These are phyloP conservation scores for Kuschelorhynchus macadamiae DNA, from an alignment of 2,888 invertebrate genomes.

Conservation along the genomic window DNA sequence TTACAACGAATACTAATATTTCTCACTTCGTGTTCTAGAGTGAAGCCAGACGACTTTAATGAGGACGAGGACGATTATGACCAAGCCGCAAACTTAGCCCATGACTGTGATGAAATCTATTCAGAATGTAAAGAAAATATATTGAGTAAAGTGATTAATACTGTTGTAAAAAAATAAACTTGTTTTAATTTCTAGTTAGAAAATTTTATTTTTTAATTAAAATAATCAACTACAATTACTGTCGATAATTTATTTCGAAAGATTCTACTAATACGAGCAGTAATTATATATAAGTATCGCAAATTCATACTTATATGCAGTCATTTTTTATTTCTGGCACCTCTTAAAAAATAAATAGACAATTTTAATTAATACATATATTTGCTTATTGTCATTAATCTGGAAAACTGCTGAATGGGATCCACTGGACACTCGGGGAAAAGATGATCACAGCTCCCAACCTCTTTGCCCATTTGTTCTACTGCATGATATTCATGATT, in stretches of 20 bases:
- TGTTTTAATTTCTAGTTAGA: slow-evolving; percentile 7
- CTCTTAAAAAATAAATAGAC: no score
- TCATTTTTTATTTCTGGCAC: no score
- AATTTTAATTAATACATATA: slow-evolving; percentile 28
- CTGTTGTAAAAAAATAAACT: slow-evolving; percentile 1
- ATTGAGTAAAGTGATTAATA: slow-evolving; percentile 54
- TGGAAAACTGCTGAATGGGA: slow-evolving; percentile 44
- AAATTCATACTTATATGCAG: no score
- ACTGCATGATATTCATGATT: slow-evolving; percentile 81
- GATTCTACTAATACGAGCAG: no score
- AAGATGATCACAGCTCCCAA: slow-evolving; percentile 71
- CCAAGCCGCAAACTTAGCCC: slow-evolving; percentile 63
- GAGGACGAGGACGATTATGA: slow-evolving; percentile 67
- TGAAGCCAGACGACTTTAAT: slow-evolving; percentile 67
- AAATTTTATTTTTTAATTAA: no score
- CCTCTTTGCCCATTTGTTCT: slow-evolving; percentile 76
- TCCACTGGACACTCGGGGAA: slow-evolving; percentile 76
- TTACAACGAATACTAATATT: no score
- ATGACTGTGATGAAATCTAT: slow-evolving; percentile 69
- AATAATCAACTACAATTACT: no score
- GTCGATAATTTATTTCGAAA: no score
- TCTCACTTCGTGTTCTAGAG: no score
- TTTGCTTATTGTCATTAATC: slow-evolving; percentile 39
- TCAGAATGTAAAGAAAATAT: slow-evolving; percentile 66
- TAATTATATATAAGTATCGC: no score